phyloP scores from a whole-genome alignment of 2,888 invertebrate genomes.

The Clitarchus hookeri region DNA sequence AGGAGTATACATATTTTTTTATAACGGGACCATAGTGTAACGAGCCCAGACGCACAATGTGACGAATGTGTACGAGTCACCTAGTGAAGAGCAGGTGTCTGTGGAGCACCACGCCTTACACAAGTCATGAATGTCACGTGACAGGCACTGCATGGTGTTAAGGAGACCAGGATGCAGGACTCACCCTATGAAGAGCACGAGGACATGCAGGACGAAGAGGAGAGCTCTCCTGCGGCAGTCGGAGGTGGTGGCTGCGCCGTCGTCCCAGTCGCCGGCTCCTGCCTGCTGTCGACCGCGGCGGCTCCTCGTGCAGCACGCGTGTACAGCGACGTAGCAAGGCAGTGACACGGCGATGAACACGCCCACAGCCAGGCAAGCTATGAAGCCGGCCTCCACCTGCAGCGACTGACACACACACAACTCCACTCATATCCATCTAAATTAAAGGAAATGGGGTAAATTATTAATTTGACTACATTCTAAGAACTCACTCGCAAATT shows the following conservation, averaged over 20 bases:
- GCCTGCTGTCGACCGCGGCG: slow-evolving; percentile 47
- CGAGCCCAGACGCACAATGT: too few relatives aligned
- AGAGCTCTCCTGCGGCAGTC: slow-evolving; percentile 46
- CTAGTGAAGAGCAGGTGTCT: too few relatives aligned
- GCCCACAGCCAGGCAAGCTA: slow-evolving; percentile 66
- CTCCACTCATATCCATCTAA: too few relatives aligned
- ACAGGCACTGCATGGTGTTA: too few relatives aligned
- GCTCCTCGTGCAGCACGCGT: slow-evolving; percentile 52
- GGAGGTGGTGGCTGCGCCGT: slow-evolving; percentile 32
- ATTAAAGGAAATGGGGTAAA: too few relatives aligned
- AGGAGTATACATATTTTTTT: too few relatives aligned
- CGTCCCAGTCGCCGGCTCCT: slow-evolving; percentile 49
- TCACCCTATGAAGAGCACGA: slow-evolving; percentile 51
- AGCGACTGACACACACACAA: slow-evolving; percentile 63
- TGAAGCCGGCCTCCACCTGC: slow-evolving; percentile 71
- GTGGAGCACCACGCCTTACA: too few relatives aligned
- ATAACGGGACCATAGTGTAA: too few relatives aligned
- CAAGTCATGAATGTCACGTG: too few relatives aligned
- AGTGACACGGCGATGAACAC: slow-evolving; percentile 68
- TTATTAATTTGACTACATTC: too few relatives aligned
- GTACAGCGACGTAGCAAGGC: slow-evolving; percentile 64
- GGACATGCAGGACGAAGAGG: slow-evolving; percentile 36
- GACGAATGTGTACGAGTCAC: too few relatives aligned
- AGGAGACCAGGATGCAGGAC: slow-evolving; percentile 47
- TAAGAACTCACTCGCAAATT: too few relatives aligned